Base-by-base conservation (phyloP, 2,888 invertebrate genomes). In the Falcaria lacertinaria region DNA sequence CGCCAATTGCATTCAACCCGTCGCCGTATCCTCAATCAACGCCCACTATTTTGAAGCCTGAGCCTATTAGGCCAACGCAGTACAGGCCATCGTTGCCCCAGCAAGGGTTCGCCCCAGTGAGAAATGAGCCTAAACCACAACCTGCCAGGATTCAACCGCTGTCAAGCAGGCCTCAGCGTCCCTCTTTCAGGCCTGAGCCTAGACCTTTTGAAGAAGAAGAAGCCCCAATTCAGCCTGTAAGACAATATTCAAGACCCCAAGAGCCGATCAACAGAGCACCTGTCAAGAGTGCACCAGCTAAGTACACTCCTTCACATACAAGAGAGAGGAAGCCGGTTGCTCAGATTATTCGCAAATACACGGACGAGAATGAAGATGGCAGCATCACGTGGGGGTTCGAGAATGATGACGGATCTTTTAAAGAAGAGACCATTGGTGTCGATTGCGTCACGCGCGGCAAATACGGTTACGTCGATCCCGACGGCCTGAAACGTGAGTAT, bases 361-460 rank as follows among this genome's bases (percentile, higher is more conserved):
- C 94, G 41, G 95, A 95, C 34, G 95, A 96, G 73, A 95, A 95
- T 65, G 90, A 91, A 17, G 94, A 95, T 58, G 95, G 95, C 33
- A 95, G 94, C 69, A 96, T 96, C 60, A 94, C 94, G 0, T 96
- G 96, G 96, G 96, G 96, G 39, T 96, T 94, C 67, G 96, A 96
- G 77, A 96, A 96, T 71, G 96, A 96, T 60, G 96, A 96, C 64
- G 96, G 96, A 15, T 94, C 95, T 1, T 96, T 94, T 79, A 96
- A 96, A 71, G 96, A 96, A 72, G 96, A 96, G 84, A 91, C 92
- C 6, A 94, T 96, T 57, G 96, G 96, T 35, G 87, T 91, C 8
- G 95, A 96, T 74, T 94, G 94, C 64, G 77, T 94, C 47, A 94
- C 94, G 8, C 91, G 93, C 50, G 95, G 95, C 37, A 95, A 93